Evolutionary conservation across 2,888 invertebrate genomes (phyloP).

Genomic region (Himalopsyche anomala): DNA sequence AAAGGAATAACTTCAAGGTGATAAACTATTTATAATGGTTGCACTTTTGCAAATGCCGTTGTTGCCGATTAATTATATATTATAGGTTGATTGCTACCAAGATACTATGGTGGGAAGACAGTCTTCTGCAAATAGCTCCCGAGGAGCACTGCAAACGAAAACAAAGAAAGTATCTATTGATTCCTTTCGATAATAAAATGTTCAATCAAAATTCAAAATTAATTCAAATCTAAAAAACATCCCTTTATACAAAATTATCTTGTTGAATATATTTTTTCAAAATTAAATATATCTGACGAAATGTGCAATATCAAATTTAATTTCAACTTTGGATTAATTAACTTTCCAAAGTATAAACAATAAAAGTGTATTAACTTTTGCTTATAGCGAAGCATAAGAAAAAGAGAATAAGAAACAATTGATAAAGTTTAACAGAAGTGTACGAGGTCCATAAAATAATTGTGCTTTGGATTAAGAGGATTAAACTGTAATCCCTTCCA

Average conservation of each 20-base stretch:
- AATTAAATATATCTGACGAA: not conserved
- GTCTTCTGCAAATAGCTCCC: too few relatives aligned
- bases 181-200: too few relatives aligned
- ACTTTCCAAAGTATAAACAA: slow-evolving; percentile 37
- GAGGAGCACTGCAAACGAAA: too few relatives aligned
- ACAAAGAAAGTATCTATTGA: too few relatives aligned
- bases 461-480: slow-evolving; percentile 37
- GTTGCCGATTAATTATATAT: too few relatives aligned
- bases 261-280: not conserved
- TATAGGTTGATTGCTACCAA: too few relatives aligned
- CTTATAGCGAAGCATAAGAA: slow-evolving; percentile 32
- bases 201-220: too few relatives aligned
- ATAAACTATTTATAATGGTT: too few relatives aligned
- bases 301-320: not conserved
- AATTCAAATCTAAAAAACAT: not conserved
- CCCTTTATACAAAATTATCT: not conserved
- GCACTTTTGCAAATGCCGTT: too few relatives aligned
- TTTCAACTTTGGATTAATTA: slow-evolving; percentile 29
- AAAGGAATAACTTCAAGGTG: too few relatives aligned
- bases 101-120: too few relatives aligned
- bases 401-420: slow-evolving; percentile 6
- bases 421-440: slow-evolving; percentile 31
- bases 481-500: slow-evolving; percentile 35
- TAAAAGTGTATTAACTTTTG: slow-evolving; percentile 39
- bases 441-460: slow-evolving; percentile 37